These are phyloP conservation scores for Daphoenositta chrysoptera DNA, from an alignment of 2,113 vertebrate genomes.

Conservation along the genomic window DNA sequence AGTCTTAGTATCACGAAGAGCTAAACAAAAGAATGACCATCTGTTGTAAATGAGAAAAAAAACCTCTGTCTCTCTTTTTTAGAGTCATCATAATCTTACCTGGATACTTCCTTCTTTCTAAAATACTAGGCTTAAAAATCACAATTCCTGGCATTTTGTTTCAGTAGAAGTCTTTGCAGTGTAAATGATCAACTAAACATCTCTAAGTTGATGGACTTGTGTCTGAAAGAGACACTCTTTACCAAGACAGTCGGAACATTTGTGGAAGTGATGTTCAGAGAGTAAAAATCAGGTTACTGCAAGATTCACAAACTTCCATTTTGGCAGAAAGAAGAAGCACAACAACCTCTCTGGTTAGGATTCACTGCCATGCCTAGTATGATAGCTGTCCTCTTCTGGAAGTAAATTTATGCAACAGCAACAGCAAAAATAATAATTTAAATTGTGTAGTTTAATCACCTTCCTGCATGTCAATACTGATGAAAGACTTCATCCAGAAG, in stretches of 20 bases:
- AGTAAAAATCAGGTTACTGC: neutral
- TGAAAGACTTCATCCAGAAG: neutral
- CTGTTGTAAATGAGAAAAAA: neutral
- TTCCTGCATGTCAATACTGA: neutral
- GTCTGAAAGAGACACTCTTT: neutral
- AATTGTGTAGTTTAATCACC: neutral
- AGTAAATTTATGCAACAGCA: neutral
- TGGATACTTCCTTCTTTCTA: neutral
- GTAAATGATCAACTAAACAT: neutral
- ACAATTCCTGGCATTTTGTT: neutral
- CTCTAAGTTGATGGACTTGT: neutral
- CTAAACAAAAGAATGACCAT: neutral
- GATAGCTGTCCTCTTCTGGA: neutral
- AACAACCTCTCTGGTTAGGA: neutral
- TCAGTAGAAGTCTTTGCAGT: neutral
- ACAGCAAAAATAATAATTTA: neutral
- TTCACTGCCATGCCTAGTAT: neutral
- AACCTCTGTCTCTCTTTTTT: neutral
- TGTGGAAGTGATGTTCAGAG: neutral
- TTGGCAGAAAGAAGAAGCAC: neutral
- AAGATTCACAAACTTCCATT: neutral
- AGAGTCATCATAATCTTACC: neutral
- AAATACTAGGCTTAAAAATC: neutral
- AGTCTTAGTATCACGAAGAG: neutral
- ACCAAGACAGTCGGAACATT: neutral